phyloP scores from a whole-genome alignment of 2,113 vertebrate species.

The Murina feae region DNA sequence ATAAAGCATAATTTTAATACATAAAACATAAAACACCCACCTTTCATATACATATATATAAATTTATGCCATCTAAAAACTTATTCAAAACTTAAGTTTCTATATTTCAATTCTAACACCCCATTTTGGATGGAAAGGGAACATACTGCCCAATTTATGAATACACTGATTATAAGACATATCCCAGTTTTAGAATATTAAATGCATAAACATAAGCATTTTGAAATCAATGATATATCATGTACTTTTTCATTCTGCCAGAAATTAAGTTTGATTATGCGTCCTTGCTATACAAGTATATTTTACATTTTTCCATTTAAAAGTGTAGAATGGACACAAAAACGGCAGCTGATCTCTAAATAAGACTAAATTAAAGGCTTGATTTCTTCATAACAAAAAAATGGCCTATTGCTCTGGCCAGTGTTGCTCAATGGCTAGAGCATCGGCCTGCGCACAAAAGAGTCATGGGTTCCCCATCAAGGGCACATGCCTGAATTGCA shows the following conservation, averaged over 20 bases:
- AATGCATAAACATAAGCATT: slow-evolving; percentile 9
- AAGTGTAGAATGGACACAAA: background rate
- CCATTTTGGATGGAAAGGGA: background rate
- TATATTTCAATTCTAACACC: slow-evolving; percentile 7
- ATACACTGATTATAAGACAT: background rate
- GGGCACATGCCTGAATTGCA: too few relatives aligned
- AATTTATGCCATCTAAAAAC: background rate
- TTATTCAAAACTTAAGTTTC: slow-evolving; percentile 25
- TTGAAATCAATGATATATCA: slow-evolving; percentile 31
- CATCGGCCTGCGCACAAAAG: too few relatives aligned
- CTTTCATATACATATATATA: background rate
- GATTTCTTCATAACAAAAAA: background rate
- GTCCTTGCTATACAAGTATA: background rate
- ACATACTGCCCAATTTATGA: background rate
- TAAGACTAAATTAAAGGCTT: slow-evolving; percentile 4
- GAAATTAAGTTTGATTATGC: slow-evolving; percentile 52
- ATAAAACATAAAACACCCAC: background rate
- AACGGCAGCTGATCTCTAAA: slow-evolving; percentile 24
- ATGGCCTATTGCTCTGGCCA: background rate
- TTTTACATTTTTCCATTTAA: slow-evolving; percentile 3
- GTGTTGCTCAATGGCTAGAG: too few relatives aligned
- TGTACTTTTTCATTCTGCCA: slow-evolving; percentile 22
- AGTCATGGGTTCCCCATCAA: too few relatives aligned
- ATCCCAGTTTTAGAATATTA: slow-evolving; percentile 23
- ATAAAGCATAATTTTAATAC: background rate